Conservation (phyloP, 1,140 invertebrate genomes). For the Drosophila melanica region DNA sequence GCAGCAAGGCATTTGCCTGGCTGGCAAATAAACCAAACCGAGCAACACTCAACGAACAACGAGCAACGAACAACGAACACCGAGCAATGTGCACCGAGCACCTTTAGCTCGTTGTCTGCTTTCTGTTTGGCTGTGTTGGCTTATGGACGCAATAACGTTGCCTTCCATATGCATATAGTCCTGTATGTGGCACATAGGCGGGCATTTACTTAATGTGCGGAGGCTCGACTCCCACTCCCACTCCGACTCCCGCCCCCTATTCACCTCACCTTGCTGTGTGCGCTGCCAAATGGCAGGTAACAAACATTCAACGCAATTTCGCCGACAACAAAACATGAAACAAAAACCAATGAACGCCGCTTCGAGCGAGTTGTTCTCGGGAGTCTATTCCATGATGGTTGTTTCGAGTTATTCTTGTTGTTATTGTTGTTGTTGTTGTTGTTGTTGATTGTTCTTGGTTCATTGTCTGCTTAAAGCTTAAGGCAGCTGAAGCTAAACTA, state of each 20-base stretch:
- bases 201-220: conserved; percentile 72
- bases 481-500: conserved; percentile 1
- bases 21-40: conserved; percentile 52
- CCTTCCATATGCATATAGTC: conserved; percentile 37
- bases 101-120: conserved; percentile 22
- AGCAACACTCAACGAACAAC: conserved; percentile 19
- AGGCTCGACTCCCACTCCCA: conserved; percentile 11
- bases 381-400: conserved; percentile 8
- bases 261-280: conserved; percentile 7
- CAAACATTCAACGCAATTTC: conserved; percentile 75
- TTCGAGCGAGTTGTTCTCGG: conserved; percentile 15
- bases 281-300: conserved; percentile 77
- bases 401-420: conserved; percentile 1
- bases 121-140: conserved; percentile 14
- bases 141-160: conserved; percentile 27
- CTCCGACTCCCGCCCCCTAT: not conserved
- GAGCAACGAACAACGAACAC: not conserved
- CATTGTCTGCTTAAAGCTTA: conserved; percentile 38
- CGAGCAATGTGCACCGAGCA: conserved; percentile 10
- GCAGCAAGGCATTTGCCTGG: conserved; percentile 36
- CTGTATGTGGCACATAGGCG: conserved; percentile 57
- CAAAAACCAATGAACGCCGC: conserved; percentile 42
- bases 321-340: conserved; percentile 63
- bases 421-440: not conserved
- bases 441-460: conserved; percentile 15